phyloP scores from a whole-genome alignment of 2,797 vertebrate genomes.

The Megalops cyprinoides region DNA sequence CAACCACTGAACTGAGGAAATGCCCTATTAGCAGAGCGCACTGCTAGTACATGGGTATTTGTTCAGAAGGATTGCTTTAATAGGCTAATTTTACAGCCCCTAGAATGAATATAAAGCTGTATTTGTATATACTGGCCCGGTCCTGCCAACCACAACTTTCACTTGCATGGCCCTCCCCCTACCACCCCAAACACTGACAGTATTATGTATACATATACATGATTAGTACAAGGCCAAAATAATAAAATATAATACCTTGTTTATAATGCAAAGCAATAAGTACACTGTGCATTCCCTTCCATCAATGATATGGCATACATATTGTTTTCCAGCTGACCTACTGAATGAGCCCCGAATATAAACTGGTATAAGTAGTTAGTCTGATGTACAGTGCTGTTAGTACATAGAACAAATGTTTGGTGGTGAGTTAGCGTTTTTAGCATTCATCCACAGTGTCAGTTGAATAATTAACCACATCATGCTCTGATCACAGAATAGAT shows the following conservation, averaged over 20 bases:
- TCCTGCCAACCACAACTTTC: neutral
- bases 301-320: too few relatives aligned
- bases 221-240: neutral
- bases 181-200: neutral
- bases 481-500: neutral
- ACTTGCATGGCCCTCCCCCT: neutral
- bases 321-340: neutral
- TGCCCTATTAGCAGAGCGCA: neutral
- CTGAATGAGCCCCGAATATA: neutral
- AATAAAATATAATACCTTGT: neutral
- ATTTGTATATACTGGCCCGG: too few relatives aligned
- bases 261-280: too few relatives aligned
- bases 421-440: neutral
- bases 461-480: neutral
- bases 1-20: conserved; percentile 14
- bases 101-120: neutral
- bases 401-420: neutral
- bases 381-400: neutral
- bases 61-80: conserved; percentile 12
- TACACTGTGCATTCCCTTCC: neutral
- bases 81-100: neutral
- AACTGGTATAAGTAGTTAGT: neutral
- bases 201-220: neutral
- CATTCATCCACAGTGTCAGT: neutral
- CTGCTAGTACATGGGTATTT: neutral